Conservation (phyloP, 2,888 invertebrate genomes). For the Drosophila flavopinicola region DNA sequence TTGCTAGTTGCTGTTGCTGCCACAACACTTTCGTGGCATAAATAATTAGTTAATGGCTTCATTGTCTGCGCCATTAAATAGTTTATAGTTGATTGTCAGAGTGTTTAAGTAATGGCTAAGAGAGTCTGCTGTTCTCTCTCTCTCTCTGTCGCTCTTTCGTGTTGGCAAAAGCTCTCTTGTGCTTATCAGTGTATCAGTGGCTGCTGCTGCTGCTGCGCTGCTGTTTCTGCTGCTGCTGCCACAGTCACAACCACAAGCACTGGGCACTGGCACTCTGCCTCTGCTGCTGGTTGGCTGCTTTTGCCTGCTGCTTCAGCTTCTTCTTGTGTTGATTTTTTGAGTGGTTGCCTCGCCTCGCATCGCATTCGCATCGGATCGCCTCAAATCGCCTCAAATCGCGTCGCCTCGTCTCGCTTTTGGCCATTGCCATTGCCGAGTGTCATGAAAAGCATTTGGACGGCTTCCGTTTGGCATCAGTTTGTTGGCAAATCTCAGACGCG, state of each 20-base stretch:
- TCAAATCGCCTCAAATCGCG: too few species aligned
- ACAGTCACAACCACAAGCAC: slow-evolving; percentile 12
- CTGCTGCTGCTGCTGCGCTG: slow-evolving; percentile 4
- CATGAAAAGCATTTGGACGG: slow-evolving; percentile 75
- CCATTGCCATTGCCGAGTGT: slow-evolving; percentile 45
- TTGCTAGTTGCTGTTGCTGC: too few species aligned
- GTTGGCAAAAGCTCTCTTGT: slow-evolving; percentile 40
- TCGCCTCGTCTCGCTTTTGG: too few species aligned
- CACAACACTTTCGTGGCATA: slow-evolving; percentile 2
- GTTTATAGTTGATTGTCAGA: slow-evolving; percentile 17
- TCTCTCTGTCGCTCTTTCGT: too few species aligned
- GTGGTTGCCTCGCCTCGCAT: slow-evolving; percentile 35
- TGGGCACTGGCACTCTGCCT: slow-evolving; percentile 24
- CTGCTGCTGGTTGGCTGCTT: slow-evolving; percentile 30
- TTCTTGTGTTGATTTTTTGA: slow-evolving; percentile 36
- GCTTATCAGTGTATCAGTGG: slow-evolving; percentile 51
- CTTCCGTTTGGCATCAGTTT: slow-evolving; percentile 81
- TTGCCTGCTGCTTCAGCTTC: slow-evolving; percentile 20
- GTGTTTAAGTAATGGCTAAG: slow-evolving; percentile 1
- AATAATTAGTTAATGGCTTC: slow-evolving; percentile 37
- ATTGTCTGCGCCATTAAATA: slow-evolving; percentile 35
- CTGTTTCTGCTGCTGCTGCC: slow-evolving; percentile 6
- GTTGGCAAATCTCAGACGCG: slow-evolving; percentile 80
- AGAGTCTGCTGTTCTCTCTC: slow-evolving; percentile 10
- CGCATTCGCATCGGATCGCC: too few species aligned